Conservation (phyloP, 2,113 vertebrate species). For the Thamnophis sirtalis region DNA sequence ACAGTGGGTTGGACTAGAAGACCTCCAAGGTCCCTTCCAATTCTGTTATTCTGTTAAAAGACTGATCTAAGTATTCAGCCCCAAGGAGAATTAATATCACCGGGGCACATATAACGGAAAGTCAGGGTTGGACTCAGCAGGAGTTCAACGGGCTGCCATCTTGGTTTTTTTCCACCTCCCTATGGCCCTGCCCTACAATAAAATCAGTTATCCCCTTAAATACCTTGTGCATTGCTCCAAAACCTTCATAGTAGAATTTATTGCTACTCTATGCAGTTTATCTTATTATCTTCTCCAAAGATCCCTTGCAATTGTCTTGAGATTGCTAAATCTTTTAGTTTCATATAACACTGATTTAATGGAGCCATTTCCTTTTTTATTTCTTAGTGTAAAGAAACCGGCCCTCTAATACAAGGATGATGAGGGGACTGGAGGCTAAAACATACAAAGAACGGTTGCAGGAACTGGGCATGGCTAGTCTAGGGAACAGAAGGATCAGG, state of each 20-base stretch:
- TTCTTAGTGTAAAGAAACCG: neutral
- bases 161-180: neutral
- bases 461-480: too few relatives aligned
- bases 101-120: neutral
- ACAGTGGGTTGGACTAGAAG: too few relatives aligned
- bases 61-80: neutral
- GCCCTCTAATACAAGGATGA: neutral
- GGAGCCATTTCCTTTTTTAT: neutral
- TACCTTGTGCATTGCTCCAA: neutral
- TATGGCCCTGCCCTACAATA: neutral
- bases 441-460: neutral
- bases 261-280: neutral
- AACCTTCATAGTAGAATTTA: neutral
- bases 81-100: neutral
- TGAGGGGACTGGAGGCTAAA: neutral
- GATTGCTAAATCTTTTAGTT: neutral
- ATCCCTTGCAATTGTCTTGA: neutral
- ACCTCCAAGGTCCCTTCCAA: too few relatives aligned
- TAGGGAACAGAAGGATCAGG: too few relatives aligned
- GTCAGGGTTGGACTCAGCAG: neutral
- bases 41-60: neutral
- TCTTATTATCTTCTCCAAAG: neutral
- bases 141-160: neutral
- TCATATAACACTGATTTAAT: neutral
- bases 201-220: neutral